A percentile compares a stretch with the other conserved stretches of the same genome.
These are phyloP conservation scores for Cavia porcellus DNA, from an alignment of 2,113 vertebrate species.

Conservation along the genomic window DNA sequence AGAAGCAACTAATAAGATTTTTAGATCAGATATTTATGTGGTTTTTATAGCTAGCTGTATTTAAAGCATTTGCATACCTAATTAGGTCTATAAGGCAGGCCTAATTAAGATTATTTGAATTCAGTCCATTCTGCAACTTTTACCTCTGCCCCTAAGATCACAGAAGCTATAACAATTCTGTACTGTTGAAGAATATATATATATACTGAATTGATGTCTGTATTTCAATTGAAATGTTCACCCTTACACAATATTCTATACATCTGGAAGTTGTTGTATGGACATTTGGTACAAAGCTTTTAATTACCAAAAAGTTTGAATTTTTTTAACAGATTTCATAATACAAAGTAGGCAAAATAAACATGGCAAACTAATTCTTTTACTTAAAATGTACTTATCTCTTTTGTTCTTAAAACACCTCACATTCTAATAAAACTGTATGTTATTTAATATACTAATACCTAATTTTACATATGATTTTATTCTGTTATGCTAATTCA, in stretches of 20 bases:
- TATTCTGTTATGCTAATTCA: neutral
- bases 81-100: neutral
- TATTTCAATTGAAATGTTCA: neutral
- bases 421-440: neutral
- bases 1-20: neutral
- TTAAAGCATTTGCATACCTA: conserved; percentile 1
- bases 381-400: neutral
- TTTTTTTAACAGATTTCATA: neutral
- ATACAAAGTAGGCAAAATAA: neutral
- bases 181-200: neutral
- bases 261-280: neutral
- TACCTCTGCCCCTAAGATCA: neutral
- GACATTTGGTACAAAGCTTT: neutral
- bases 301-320: neutral
- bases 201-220: no score
- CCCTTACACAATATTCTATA: neutral
- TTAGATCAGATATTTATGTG: neutral
- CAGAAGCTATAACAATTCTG: neutral
- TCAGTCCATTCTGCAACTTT: neutral
- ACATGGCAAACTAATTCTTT: neutral
- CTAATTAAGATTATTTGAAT: conserved; percentile 42
- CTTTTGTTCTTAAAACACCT: neutral
- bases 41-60: conserved; percentile 43
- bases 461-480: neutral
- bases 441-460: neutral